Base-by-base conservation (phyloP, 2,797 vertebrate genomes). In the Onychomys leucogaster region DNA sequence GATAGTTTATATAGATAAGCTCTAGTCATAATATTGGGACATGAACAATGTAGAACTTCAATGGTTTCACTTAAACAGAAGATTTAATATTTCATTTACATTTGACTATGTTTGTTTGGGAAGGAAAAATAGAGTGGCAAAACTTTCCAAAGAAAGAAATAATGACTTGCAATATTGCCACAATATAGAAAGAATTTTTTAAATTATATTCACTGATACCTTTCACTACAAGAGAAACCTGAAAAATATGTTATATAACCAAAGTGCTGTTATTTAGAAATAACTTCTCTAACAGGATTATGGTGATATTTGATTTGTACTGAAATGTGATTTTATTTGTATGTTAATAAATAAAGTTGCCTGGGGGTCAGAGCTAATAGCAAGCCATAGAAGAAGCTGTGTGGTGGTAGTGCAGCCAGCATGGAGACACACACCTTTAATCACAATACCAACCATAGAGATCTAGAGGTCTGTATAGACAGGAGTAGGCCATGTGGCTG, bases 21-120 rank as follows among this genome's bases (percentile, higher is more conserved):
- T 96, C 76, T 83, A 80, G n/a, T 77, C 77, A 96, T 92, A 52
- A 94, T 95, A 97, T 97, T 97, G 92, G 95, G 19, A 0, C 43
- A 63, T 63, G 41, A 61, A 93, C 1, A 59, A 88, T 89, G 43
- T 2, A 65, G 29, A n/a, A 65, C 71, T 95, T 94, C 63, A 96
- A 57, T 63, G 86, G 76, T 93, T 89, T 0, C 46, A 61, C 96
- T 43, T 57, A 85, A 65, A 85, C 8, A 65, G 25, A 86, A 12
- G 61, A 93, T 69, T 86, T 92, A 41, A 78, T 69, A 97, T 96
- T 95, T 25, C 84, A 96, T 96, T 94, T 85, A 29, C 89, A 76
- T 82, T 97, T 78, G 61, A 93, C 85, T 73, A 69, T 80, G 94
- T 96, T 96, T 61, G 49, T 80, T 52, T 89, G 23, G 17, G 21